Percentiles rank a stretch among this genome's conserved stretches.
These are phyloP conservation scores for Acanthosepion lycidas DNA, from an alignment of 2,888 invertebrate genomes.

Conservation along the genomic window DNA sequence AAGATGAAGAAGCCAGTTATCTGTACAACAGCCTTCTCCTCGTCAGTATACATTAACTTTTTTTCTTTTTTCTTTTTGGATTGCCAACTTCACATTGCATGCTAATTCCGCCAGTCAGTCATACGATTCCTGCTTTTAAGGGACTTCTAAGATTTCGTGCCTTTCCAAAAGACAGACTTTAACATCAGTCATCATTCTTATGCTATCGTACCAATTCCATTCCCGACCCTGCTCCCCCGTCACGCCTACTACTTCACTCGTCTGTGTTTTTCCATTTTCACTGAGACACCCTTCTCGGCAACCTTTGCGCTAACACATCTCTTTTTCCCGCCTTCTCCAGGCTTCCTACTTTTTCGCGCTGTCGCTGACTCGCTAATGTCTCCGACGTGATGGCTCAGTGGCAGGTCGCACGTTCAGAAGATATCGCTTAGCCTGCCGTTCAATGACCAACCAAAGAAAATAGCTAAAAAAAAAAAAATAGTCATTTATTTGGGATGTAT, in stretches of 20 bases:
- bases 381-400: too few species aligned
- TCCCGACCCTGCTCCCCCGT: background rate
- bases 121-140: constrained; percentile 24
- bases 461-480: too few species aligned
- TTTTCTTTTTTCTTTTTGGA: background rate
- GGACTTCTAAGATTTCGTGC: background rate
- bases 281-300: background rate
- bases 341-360: background rate
- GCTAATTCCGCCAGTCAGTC: background rate
- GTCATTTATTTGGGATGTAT: too few species aligned
- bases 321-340: background rate
- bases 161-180: background rate
- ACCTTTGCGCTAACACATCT: background rate
- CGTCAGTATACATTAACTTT: background rate
- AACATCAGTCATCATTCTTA: background rate
- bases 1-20: background rate
- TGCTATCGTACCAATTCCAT: background rate
- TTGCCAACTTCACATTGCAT: background rate
- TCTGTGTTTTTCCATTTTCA: background rate
- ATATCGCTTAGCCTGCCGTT: too few species aligned
- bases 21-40: background rate
- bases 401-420: too few species aligned
- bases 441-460: too few species aligned
- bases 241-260: background rate
- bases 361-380: background rate